These are phyloP conservation scores for Hyles vespertilio DNA, from an alignment of 1,140 invertebrate species.

Conservation along the genomic window DNA sequence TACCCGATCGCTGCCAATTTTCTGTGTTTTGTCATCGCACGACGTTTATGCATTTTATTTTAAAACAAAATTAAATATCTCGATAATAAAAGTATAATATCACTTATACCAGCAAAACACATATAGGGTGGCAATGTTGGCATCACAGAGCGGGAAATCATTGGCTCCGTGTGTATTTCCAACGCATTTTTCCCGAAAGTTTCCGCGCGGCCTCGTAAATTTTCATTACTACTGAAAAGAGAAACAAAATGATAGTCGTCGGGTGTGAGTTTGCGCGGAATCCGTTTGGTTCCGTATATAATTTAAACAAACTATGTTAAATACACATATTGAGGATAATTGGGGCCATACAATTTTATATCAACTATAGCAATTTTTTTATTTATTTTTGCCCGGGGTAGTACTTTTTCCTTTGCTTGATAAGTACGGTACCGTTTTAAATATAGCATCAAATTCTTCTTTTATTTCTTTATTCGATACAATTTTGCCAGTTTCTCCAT, in stretches of 20 bases:
- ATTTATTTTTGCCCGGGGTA: no score
- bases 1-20: slow-evolving; percentile 3
- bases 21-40: slow-evolving; percentile 11
- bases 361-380: no score
- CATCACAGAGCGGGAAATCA: slow-evolving; percentile 14
- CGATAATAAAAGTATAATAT: slow-evolving; percentile 13
- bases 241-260: slow-evolving; percentile 12
- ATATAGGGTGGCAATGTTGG: slow-evolving; percentile 6
- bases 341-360: no score
- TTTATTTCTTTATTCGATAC: no score
- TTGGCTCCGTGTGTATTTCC: slow-evolving; percentile 13
- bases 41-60: slow-evolving; percentile 10
- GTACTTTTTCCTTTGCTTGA: no score
- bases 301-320: background rate
- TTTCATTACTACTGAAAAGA: slow-evolving; percentile 30
- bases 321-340: background rate
- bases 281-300: slow-evolving; percentile 2
- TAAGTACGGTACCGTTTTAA: no score
- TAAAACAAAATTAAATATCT: slow-evolving; percentile 15
- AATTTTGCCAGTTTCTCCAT: no score
- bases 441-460: no score
- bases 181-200: slow-evolving; percentile 24
- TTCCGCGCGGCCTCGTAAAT: slow-evolving; percentile 27
- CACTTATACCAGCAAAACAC: slow-evolving; percentile 11
- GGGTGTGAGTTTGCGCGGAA: background rate